Evolutionary conservation across 2,113 vertebrate genomes (phyloP).

Genomic region (Pollimyrus isidori): DNA sequence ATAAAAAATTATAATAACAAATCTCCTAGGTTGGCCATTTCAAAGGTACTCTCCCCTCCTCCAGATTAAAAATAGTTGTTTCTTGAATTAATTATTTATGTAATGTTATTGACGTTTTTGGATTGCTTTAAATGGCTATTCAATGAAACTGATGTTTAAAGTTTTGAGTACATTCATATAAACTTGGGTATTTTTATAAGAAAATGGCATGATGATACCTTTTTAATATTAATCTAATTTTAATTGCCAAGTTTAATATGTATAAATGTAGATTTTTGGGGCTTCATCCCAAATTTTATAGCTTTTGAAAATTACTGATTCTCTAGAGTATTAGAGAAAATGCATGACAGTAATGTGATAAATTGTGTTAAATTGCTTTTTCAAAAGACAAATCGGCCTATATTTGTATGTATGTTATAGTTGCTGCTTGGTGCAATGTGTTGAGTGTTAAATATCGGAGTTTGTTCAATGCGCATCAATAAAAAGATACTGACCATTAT

Average conservation of each 20-base stretch:
- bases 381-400: too few species aligned
- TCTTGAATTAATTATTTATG: background rate
- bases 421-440: background rate
- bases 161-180: background rate
- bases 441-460: background rate
- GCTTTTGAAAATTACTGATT: too few species aligned
- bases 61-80: background rate
- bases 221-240: background rate
- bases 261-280: background rate
- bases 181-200: background rate
- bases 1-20: background rate
- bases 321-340: too few species aligned
- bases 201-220: background rate
- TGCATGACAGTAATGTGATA: too few species aligned
- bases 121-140: too few species aligned
- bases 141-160: background rate
- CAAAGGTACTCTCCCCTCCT: background rate
- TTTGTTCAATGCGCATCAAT: background rate
- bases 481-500: background rate
- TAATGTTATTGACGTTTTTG: background rate
- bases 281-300: too few species aligned
- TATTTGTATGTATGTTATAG: background rate
- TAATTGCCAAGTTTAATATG: background rate
- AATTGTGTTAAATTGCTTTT: too few species aligned
- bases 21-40: background rate